phyloP scores from a whole-genome alignment of 2,888 invertebrate species.

The Cyaniris semiargus region DNA sequence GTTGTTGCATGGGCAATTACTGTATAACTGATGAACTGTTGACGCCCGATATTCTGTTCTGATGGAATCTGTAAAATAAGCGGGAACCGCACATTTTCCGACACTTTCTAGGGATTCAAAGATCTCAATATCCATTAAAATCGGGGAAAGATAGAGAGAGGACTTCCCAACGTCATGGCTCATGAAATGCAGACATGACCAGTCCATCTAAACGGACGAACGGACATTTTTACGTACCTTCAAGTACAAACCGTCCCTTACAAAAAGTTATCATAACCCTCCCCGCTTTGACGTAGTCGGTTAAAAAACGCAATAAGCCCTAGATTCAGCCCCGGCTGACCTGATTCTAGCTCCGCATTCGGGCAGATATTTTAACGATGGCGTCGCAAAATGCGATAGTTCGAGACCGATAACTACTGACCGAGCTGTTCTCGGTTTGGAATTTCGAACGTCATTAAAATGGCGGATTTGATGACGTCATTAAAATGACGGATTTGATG shows the following conservation, averaged over 20 bases:
- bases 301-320: not conserved
- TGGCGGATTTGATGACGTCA: constrained; percentile 1
- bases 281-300: not conserved
- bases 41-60: too few species aligned
- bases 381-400: constrained; percentile 21
- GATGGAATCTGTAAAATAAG: too few species aligned
- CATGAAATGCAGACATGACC: too few species aligned
- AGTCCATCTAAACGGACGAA: too few species aligned
- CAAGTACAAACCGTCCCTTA: not conserved
- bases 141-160: too few species aligned
- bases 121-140: too few species aligned
- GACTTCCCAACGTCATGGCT: too few species aligned
- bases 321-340: not conserved
- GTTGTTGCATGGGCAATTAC: too few species aligned
- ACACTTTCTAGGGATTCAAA: too few species aligned
- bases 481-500: not conserved
- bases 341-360: not conserved
- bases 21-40: too few species aligned
- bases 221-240: too few species aligned
- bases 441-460: constrained; percentile 21
- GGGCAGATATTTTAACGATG: constrained; percentile 24
- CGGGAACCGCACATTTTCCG: too few species aligned
- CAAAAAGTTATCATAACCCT: not conserved
- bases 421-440: constrained; percentile 7
- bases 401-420: constrained; percentile 15